Evolutionary conservation across 2,113 vertebrate genomes (phyloP).

Genomic region (Cephalophus harveyi): DNA sequence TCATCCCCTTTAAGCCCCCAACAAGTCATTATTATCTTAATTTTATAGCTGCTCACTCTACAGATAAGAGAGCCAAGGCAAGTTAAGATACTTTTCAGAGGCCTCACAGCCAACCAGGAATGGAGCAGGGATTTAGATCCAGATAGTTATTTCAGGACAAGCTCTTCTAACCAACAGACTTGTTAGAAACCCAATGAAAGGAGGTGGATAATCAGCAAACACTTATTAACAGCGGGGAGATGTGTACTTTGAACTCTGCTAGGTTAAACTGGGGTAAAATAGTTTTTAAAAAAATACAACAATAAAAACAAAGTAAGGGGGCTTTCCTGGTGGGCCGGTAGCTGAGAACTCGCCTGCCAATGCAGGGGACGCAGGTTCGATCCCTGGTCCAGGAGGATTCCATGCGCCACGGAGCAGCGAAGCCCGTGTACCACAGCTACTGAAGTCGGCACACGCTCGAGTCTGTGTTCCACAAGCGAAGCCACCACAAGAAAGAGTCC

Average conservation of each 20-base stretch:
- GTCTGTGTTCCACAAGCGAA: background rate
- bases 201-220: background rate
- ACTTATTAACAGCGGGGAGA: background rate
- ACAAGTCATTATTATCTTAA: background rate
- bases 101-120: background rate
- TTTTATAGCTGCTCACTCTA: background rate
- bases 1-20: background rate
- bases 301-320: background rate
- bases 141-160: background rate
- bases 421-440: rapidly evolving
- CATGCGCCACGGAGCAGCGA: rapidly evolving
- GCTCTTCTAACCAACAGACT: background rate
- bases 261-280: background rate
- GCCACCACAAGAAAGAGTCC: background rate
- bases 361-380: background rate
- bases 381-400: background rate
- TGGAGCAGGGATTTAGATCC: background rate
- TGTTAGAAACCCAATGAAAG: background rate
- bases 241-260: background rate
- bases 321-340: background rate
- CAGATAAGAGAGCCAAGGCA: background rate
- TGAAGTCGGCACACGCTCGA: background rate
- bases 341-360: background rate
- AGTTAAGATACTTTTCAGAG: background rate
- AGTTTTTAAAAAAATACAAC: background rate